phyloP scores from a whole-genome alignment of 2,113 vertebrate genomes.

The Urocitellus parryii region DNA sequence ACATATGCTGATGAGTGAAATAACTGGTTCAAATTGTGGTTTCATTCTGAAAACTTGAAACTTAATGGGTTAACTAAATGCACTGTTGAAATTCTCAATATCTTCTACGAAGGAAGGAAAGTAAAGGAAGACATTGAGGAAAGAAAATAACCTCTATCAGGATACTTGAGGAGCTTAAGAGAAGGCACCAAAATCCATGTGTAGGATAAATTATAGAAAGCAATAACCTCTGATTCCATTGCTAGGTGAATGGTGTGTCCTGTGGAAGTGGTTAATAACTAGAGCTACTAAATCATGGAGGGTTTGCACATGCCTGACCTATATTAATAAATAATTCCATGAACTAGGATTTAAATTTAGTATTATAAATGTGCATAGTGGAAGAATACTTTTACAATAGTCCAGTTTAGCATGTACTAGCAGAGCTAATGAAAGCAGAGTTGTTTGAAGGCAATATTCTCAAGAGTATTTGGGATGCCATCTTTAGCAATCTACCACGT shows the following conservation, averaged over 20 bases:
- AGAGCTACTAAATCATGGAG: neutral
- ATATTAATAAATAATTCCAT: slow-evolving; percentile 36
- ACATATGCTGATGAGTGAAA: too few relatives aligned
- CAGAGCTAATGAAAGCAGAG: neutral
- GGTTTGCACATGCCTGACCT: neutral
- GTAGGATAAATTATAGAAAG: slow-evolving; percentile 25
- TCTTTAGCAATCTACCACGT: slow-evolving; percentile 24
- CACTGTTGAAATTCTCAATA: slow-evolving; percentile 28
- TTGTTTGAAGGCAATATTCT: neutral
- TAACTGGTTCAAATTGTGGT: too few relatives aligned
- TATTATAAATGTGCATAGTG: slow-evolving; percentile 16
- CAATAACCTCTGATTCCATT: neutral
- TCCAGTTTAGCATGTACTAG: neutral
- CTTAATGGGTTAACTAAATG: neutral
- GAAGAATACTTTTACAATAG: slow-evolving; percentile 15
- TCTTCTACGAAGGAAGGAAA: neutral
- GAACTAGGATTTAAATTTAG: neutral
- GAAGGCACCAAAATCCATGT: neutral
- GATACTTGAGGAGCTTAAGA: neutral
- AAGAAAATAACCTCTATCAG: slow-evolving; percentile 20
- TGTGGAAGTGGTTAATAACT: slow-evolving; percentile 27
- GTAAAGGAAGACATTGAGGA: neutral
- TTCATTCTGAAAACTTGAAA: neutral
- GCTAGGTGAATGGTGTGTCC: neutral
- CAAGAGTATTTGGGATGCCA: neutral